Evolutionary conservation across 2,113 vertebrate species (phyloP), one percentile per base, ranked within the genome.

Genomic region (Melanocharis versteri): DNA sequence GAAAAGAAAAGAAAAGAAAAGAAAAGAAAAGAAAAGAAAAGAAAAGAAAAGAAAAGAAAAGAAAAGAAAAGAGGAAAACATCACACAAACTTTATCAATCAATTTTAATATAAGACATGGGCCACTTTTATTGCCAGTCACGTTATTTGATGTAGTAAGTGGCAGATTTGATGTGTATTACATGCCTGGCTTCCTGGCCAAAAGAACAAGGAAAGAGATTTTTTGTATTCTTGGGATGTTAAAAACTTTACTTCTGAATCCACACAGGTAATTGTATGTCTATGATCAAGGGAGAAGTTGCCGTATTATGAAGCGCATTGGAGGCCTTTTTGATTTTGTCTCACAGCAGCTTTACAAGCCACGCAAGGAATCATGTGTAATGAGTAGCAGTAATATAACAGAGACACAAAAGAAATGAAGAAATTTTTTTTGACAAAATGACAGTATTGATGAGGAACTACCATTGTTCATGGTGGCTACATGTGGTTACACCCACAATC

Each of bases 1-100:
- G 10, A 7, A 9, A 15, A 31, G 9, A 5, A 6, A 10, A 17
- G 4, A 2, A 30, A 11, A 2, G 15, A 48, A 15, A 11, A 4
- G 15, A 4, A 10, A n/a, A 17, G 11, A 10, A 2, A 30, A 4
- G 10, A 7, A 9, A 16, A 31, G 9, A 17, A 40, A 40, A 13
- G 5, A 12, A 11, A 26, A 17, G 16, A 27, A 13, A 17, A 4
- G 8, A 13, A 15, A 26, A 11, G 10, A 13, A 56, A 11, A 13
- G 12, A 8, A 56, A 7, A 4, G 6, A 20, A 31, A 11, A 10
- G 30, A 12, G 11, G 24, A 66, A 72, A 51, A 8, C 0, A 69
- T 54, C 21, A 48, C 3, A 22, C n/a, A 79, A 12, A 42, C 6
- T 64, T 83, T 61, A 75, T 78, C 8, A 47, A 40, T 51, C 13